Evolutionary conservation across 2,888 invertebrate genomes (phyloP).

Genomic region (Thymelicus acteon): DNA sequence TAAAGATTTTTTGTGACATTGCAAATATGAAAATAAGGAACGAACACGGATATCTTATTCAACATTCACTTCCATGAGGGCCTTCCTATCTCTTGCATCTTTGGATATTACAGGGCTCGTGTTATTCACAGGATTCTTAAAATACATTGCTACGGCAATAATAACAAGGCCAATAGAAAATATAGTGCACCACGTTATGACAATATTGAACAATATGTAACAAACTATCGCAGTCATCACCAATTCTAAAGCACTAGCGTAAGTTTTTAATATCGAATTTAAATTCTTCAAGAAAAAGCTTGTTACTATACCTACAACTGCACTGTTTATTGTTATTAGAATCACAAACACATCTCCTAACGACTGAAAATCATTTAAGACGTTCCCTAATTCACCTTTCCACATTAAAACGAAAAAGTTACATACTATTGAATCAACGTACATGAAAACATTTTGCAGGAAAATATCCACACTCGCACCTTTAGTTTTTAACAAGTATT

Average conservation of each 20-base stretch:
- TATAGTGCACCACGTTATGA: slow-evolving; percentile 92
- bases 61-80: slow-evolving; percentile 61
- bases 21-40: neutral
- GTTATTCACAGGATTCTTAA: slow-evolving; percentile 94
- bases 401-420: slow-evolving; percentile 89
- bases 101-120: slow-evolving; percentile 41
- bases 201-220: slow-evolving; percentile 93
- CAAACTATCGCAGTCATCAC: slow-evolving; percentile 95
- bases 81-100: slow-evolving; percentile 57
- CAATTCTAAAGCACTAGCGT: slow-evolving; percentile 96
- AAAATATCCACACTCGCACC: slow-evolving; percentile 94
- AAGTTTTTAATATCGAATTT: slow-evolving; percentile 97
- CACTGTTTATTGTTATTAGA: slow-evolving; percentile 94
- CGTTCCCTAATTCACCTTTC: slow-evolving; percentile 86
- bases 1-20: too few species aligned
- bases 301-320: slow-evolving; percentile 96
- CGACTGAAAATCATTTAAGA: slow-evolving; percentile 85
- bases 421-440: slow-evolving; percentile 96
- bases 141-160: slow-evolving; percentile 93
- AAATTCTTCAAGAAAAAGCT: slow-evolving; percentile 96
- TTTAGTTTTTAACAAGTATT: slow-evolving; percentile 94
- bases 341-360: slow-evolving; percentile 89
- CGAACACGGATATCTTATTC: slow-evolving; percentile 36
- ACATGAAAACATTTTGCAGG: slow-evolving; percentile 98
- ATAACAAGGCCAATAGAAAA: slow-evolving; percentile 93